Base-by-base conservation (phyloP, 1,140 invertebrate genomes). In the silkworm (Bombyx mori) region DNA sequence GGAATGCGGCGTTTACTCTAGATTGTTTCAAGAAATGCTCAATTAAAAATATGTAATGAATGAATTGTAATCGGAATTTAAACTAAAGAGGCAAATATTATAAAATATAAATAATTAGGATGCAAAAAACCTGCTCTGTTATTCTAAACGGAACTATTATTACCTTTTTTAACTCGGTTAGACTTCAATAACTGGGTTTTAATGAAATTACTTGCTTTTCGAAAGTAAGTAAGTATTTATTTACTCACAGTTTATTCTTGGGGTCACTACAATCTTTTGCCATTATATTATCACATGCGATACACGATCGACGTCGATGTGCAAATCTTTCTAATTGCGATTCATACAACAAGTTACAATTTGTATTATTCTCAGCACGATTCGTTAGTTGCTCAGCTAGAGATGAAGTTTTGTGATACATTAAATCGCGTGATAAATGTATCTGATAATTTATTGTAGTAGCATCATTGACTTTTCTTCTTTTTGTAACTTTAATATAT, bases 261-360 rank as follows among this genome's bases (percentile, higher is more conserved):
- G 79, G 79, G 50, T 63, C 56, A 65, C 56, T 64, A 48, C 79
- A 82, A 48, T 74, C 61, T 50, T 66, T 61, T 8, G 57, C 35
- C 18, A 50, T 56, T 10, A 77, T 53, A 65, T 80, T 82, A 64
- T 80, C 69, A 58, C 79, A 82, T 26, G 50, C 42, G 47, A 82
- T 72, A 46, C 79, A 82, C 8, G 75, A 73, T 56, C 64, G 56
- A 45, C 44, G 67, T 43, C 47, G n/a, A 57, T 62, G 48, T 47
- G 8, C 26, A 35, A 35, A 35, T 35, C 26, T 35, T 35, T 35
- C 26, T 35, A 35, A 35, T 35, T 35, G 26, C 4, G 26, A 0
- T 35, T 35, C 9, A 12, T 48, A 49, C 22, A 49, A n/a, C 35
- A 59, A 51, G 53, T 18, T 46, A 6, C 18, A 8, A 8, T 7